Conservation (phyloP, 2,797 vertebrate species). For the Rhinogobio ventralis region DNA sequence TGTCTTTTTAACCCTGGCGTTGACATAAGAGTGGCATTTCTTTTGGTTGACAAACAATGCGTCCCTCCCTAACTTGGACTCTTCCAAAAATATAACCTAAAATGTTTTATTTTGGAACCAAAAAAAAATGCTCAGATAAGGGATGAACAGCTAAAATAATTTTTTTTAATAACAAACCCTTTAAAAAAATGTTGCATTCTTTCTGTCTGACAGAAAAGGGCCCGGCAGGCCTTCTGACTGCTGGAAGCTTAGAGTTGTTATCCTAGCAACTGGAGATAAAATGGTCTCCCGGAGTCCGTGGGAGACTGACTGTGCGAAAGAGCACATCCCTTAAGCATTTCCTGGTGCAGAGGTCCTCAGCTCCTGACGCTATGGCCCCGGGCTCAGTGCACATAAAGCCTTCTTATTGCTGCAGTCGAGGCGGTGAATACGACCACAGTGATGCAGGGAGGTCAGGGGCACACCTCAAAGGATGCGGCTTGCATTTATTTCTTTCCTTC, state of each 20-base stretch:
- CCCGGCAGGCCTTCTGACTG: constrained; percentile 67
- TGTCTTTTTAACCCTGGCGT: constrained; percentile 70
- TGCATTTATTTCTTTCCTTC: constrained; percentile 53
- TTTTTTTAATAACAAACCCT: constrained; percentile 61
- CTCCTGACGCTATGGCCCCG: constrained; percentile 68
- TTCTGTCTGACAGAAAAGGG: constrained; percentile 57
- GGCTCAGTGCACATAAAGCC: constrained; percentile 72
- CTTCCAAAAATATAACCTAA: constrained; percentile 9
- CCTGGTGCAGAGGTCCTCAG: constrained; percentile 76
- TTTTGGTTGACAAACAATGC: constrained; percentile 56
- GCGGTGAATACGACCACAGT: constrained; percentile 65
- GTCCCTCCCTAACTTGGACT: not conserved
- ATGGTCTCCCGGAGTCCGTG: constrained; percentile 70
- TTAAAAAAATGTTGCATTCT: constrained; percentile 52
- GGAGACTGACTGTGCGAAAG: constrained; percentile 69
- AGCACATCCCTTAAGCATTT: constrained; percentile 75
- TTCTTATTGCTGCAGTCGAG: constrained; percentile 72
- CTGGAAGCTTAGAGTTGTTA: constrained; percentile 73
- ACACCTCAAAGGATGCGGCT: constrained; percentile 66
- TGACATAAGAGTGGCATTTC: constrained; percentile 62
- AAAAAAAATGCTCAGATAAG: constrained; percentile 27
- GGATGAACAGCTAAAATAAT: constrained; percentile 56
- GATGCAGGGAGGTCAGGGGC: constrained; percentile 72
- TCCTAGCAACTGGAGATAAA: constrained; percentile 76
- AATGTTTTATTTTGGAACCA: constrained; percentile 16